Conservation (phyloP, 2,888 invertebrate species). For the Falcaria lacertinaria region DNA sequence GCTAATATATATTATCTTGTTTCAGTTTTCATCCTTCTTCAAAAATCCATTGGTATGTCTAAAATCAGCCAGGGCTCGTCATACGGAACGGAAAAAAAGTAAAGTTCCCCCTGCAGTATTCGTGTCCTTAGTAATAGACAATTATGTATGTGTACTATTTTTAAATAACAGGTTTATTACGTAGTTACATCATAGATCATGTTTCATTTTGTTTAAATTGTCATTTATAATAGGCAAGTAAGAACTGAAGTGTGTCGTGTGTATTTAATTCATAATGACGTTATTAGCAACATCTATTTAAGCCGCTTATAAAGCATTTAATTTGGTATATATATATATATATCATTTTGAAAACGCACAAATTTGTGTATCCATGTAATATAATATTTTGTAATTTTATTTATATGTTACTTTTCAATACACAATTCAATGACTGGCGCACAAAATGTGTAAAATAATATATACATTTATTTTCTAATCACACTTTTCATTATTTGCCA, state of each 20-base stretch:
- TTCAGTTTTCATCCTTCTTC: constrained; percentile 88
- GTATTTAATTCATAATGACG: neutral
- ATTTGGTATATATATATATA: neutral
- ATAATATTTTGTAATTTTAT: neutral
- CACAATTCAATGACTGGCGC: neutral
- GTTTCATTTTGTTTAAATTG: neutral
- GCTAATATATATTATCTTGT: constrained; percentile 31
- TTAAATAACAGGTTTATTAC: neutral
- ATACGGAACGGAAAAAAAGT: constrained; percentile 84
- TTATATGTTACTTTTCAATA: neutral
- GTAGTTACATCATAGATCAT: neutral
- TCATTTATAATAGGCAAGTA: neutral
- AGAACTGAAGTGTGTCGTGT: neutral
- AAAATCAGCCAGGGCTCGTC: constrained; percentile 91
- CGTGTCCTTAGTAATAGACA: constrained; percentile 1
- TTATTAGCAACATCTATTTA: neutral
- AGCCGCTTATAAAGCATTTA: neutral
- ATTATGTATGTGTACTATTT: neutral
- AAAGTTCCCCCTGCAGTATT: constrained; percentile 37
- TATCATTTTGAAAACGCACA: neutral
- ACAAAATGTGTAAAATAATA: neutral
- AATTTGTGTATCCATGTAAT: neutral
- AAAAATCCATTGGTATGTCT: constrained; percentile 90
- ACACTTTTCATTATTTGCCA: neutral
- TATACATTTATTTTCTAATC: too few relatives aligned